phyloP scores from a whole-genome alignment of 1,140 invertebrate genomes.

The Phortica variegata region DNA sequence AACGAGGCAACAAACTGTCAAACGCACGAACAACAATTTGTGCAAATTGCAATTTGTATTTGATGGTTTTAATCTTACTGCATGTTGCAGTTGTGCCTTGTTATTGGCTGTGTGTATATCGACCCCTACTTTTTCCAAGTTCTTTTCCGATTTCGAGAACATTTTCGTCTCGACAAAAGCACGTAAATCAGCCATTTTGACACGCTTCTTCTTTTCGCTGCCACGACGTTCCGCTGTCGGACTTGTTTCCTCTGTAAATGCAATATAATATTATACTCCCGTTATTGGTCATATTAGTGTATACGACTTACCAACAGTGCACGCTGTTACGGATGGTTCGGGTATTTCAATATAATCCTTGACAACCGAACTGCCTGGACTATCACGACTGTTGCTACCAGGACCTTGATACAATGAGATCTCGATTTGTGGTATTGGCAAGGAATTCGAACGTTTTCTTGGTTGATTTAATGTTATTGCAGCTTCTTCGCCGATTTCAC shows the following conservation, averaged over 20 bases:
- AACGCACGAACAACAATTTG: too few relatives aligned
- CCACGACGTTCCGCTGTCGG: slow-evolving; percentile 65
- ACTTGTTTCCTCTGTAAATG: slow-evolving; percentile 59
- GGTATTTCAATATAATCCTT: slow-evolving; percentile 78
- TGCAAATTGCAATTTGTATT: slow-evolving; percentile 10
- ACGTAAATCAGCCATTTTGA: slow-evolving; percentile 87
- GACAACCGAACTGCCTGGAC: slow-evolving; percentile 55
- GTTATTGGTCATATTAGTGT: neutral
- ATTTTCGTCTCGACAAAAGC: slow-evolving; percentile 89
- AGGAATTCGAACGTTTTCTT: slow-evolving; percentile 82
- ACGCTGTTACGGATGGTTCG: slow-evolving; percentile 56
- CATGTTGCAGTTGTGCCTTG: slow-evolving; percentile 53
- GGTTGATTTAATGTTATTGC: slow-evolving; percentile 71
- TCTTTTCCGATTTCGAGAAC: slow-evolving; percentile 87
- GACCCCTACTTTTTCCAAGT: slow-evolving; percentile 83
- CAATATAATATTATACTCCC: slow-evolving; percentile 21
- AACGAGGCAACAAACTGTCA: too few relatives aligned
- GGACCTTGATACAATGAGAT: slow-evolving; percentile 79
- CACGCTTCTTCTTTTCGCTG: slow-evolving; percentile 81
- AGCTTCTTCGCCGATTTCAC: slow-evolving; percentile 78
- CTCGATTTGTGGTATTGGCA: slow-evolving; percentile 91
- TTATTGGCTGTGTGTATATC: slow-evolving; percentile 65
- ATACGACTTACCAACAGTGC: slow-evolving; percentile 34
- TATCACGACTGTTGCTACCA: slow-evolving; percentile 68
- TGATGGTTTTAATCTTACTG: slow-evolving; percentile 48